These are phyloP conservation scores for Chaetodon trifasciatus DNA, from an alignment of 2,797 vertebrate species.

Conservation along the genomic window DNA sequence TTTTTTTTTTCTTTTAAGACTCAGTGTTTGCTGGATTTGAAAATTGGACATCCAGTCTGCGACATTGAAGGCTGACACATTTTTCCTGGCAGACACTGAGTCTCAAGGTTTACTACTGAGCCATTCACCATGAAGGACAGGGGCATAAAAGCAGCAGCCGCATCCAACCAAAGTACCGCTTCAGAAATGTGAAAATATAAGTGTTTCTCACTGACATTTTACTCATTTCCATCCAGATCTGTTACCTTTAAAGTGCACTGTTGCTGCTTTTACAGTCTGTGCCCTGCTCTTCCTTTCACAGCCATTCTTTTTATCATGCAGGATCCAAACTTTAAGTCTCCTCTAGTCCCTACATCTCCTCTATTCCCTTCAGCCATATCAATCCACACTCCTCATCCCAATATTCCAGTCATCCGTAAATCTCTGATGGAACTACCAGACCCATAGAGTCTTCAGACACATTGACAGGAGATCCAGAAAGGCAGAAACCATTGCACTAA, in stretches of 20 bases:
- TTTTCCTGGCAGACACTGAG: constrained; percentile 82
- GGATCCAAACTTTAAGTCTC: constrained; percentile 48
- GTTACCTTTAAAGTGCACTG: constrained; percentile 27
- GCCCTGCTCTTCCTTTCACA: constrained; percentile 65
- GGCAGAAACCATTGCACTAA: constrained; percentile 40
- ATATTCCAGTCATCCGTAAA: constrained; percentile 34
- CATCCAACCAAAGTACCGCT: constrained; percentile 35
- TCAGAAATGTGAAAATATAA: constrained; percentile 21
- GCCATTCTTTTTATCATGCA: constrained; percentile 67
- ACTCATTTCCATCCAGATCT: constrained; percentile 7
- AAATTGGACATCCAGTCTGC: constrained; percentile 48
- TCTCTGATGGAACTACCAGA: constrained; percentile 32
- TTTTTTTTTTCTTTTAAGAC: constrained; percentile 55
- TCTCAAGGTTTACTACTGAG: constrained; percentile 76
- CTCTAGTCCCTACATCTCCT: constrained; percentile 46
- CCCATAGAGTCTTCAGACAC: constrained; percentile 37
- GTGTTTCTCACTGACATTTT: constrained; percentile 5
- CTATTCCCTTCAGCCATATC: constrained; percentile 44
- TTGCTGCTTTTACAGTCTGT: constrained; percentile 77
- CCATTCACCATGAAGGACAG: constrained; percentile 72
- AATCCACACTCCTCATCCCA: constrained; percentile 14
- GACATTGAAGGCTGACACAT: constrained; percentile 43
- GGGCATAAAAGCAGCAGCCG: constrained; percentile 78
- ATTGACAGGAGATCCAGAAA: constrained; percentile 42
- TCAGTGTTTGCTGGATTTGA: constrained; percentile 81